These are phyloP conservation scores for Himalopsyche anomala DNA, from an alignment of 2,888 invertebrate genomes.

Conservation along the genomic window DNA sequence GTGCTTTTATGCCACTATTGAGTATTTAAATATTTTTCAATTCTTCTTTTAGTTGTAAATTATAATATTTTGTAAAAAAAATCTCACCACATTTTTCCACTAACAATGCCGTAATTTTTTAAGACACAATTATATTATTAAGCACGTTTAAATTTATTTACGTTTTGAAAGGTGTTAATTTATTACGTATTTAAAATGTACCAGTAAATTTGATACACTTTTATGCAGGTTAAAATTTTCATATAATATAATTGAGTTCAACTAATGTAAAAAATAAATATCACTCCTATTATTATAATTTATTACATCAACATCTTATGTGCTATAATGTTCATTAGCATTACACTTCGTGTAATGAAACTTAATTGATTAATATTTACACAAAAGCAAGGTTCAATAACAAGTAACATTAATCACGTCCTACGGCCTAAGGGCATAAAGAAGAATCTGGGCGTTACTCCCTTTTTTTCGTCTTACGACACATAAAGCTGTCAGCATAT, in stretches of 20 bases:
- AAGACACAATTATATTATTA: no score
- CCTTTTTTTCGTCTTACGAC: conserved; percentile 49
- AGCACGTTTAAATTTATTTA: no score
- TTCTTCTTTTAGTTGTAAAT: no score
- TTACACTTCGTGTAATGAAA: not conserved
- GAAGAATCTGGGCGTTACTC: conserved; percentile 48
- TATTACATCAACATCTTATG: not conserved
- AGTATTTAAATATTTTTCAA: no score
- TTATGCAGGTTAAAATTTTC: no score
- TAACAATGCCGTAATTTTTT: no score
- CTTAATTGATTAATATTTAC: conserved; percentile 35
- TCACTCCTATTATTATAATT: not conserved
- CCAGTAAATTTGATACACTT: no score
- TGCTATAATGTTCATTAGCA: not conserved
- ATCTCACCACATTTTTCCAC: no score
- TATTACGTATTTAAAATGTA: no score
- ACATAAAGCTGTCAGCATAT: conserved; percentile 48
- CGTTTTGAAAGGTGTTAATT: no score
- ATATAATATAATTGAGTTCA: not conserved
- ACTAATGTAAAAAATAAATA: not conserved
- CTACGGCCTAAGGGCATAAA: conserved; percentile 22
- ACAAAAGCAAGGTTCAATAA: conserved; percentile 32
- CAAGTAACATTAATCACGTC: conserved; percentile 5
- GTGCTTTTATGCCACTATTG: no score
- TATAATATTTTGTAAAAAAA: no score